Base-by-base conservation (phyloP, 2,797 vertebrate genomes). In the Malacoctenus gilli region DNA sequence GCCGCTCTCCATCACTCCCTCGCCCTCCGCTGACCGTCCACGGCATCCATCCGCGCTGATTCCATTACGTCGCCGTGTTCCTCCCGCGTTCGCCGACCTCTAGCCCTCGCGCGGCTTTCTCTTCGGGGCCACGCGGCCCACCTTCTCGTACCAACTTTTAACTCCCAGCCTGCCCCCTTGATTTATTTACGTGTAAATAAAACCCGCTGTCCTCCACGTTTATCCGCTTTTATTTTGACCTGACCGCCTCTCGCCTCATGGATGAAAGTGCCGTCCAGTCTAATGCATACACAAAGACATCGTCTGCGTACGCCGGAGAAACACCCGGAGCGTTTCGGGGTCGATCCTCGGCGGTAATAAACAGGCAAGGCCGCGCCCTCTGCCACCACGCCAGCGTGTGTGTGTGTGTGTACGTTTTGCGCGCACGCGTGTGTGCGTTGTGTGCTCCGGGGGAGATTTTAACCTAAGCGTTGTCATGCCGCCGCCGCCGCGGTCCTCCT, bases 391-490 rank as follows among this genome's bases (percentile, higher is more conserved):
- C 32, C 13, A 31, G 42, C 30, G 43, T 44, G 28, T 16, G n/a
- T 32, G 32, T 31, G 50, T 41, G 32, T 37, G 30, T 4, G 42
- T 50, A 39, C 16, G 15, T 53, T 36, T n/a, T n/a, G n/a, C n/a
- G n/a, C n/a, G n/a, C n/a, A 5, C 4, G 30, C 9, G 6, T 32
- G 30, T 12, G 30, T 5, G 32, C n/a, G n/a, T n/a, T 9, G 31
- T 49, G 5, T 63, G 32, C 87, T 84, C 71, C 84, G 74, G 46
- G 75, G 82, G 75, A 83, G 83, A 65, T 82, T 85, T 89, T 85
- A 91, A 89, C 87, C 89, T 84, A 85, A 89, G 68, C 79, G 80
- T 79, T 86, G 77, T 90, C 89, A 87, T 76, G 80, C 76, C 76
- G 80, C 76, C 88, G 86, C 87, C 72, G 37, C 61, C 83, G 84